Base-by-base conservation (phyloP, 2,888 invertebrate species). In the Euproctis similis region DNA sequence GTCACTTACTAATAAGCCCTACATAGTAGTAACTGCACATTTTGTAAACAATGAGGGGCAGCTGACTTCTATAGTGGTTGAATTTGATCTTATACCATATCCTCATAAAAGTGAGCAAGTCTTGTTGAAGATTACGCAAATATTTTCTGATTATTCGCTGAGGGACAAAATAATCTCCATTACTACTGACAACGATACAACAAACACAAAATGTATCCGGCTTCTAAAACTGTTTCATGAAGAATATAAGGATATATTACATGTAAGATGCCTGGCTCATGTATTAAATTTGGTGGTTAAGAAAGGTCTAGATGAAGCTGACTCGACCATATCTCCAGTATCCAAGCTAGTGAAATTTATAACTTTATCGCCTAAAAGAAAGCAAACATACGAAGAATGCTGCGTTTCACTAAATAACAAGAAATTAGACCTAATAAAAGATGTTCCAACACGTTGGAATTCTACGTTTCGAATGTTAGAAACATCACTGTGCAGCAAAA, bases 191-290 rank as follows among this genome's bases (percentile, higher is more conserved):
- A 24, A 24, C 9, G 24, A 24, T 8, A 8, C 2, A 14, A 2
- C 24, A 1, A 24, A 24, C 14, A 14, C 14, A 9, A 24, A 24
- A 9, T 24, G n/a, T 4, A 10, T 24, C 4, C 9, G 26, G 8
- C 8, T 34, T 10, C 8, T 34, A 8, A 16, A 0, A 3, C n/a
- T 34, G 24, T 30, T 31, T 27, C 2, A 26, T 26, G 13, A 10
- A 8, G 26, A 31, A 12, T 31, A 27, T 20, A 23, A 36, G 14
- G 8, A 36, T 24, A 16, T 36, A 3, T 10, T 30, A 1, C 33
- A 36, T 10, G 20, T 25, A n/a, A 30, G 33, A 19, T 33, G 36
- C 12, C 10, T 33, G 6, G 30, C 36, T 7, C 36, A 36, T 19
- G 9, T 33, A 12, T 36, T 36, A 16, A 36, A 36, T 19, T 23